Evolutionary conservation across 1,140 invertebrate genomes (phyloP), one percentile per base, ranked within the genome.

Genomic region (Coelopa frigida): DNA sequence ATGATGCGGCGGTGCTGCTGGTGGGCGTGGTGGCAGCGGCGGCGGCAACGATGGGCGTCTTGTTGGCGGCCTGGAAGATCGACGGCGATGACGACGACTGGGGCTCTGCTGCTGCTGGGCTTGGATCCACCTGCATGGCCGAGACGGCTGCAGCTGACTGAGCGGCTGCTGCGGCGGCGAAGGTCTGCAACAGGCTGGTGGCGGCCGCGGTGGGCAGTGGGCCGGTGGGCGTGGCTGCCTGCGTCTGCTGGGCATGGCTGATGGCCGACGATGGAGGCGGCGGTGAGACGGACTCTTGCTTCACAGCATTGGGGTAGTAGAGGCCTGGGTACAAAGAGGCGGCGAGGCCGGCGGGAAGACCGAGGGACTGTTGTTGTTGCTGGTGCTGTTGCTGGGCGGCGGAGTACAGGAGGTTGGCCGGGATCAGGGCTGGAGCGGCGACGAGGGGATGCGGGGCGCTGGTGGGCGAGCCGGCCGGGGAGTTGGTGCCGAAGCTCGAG

Each of bases 311-410:
- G n/a, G 55, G 47, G 35, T 61, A 60, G 35, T 65, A 65, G 5
- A 66, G 48, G 5, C 49, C 56, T 5, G 62, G 62, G 36, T 65
- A 66, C n/a, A 65, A 47, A 17, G 56, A 48, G 18, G 62, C 58
- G 15, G 59, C 51, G 17, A 58, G 38, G 5, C 14, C 24, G 48
- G 58, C 39, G 51, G 57, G 23, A 11, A 23, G 38, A n/a, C 12
- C 15, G 4, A 38, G 8, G 31, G 15, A 27, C n/a, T 21, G 35
- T 36, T 24, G 18, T 1, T 35, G 22, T 12, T 52, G 47, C 14
- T 58, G 55, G 18, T 49, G 46, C 21, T 53, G 51, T 36, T 52
- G 58, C n/a, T 55, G 44, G 14, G 56, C 56, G 11, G 53, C 53
- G 15, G 57, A 56, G 41, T 52, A 67, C 39, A 60, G 29, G 21